Evolutionary conservation across 2,113 vertebrate species (phyloP), one percentile per base, ranked within the genome.

Genomic region (Ornithorhynchus anatinus): DNA sequence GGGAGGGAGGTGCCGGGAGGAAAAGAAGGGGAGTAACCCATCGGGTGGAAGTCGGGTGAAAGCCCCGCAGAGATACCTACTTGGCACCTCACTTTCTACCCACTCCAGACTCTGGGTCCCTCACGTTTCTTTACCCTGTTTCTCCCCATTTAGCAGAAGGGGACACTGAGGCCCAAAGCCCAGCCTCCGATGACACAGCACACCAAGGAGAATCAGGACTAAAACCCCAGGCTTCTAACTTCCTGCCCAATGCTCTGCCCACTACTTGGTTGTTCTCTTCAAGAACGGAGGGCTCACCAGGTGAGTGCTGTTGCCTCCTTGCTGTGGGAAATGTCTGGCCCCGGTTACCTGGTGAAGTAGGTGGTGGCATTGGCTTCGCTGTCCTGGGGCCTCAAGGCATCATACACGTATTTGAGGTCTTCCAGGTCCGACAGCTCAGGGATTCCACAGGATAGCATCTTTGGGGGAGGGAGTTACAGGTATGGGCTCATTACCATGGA

Each of bases 361-460:
- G 96, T 98, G 45, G 98, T 98, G 73, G 97, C 97, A 8, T 99
- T 96, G 0, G 96, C 93, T 12, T 99, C 97, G 0, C 97, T 95
- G 88, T 98, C 97, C 43, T 98, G 96, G 1, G 97, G 97, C 58
- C 96, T 94, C 86, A 99, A 88, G 1, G 98, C 96, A 3, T 99
- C 97, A 0, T 97, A 97, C 53, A 99, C 96, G 0, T 99, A 99
- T 79, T 96, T 99, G 72, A 99, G 93, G 75, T 99, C 98, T 31
- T 98, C 96, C 29, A 97, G 89, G 67, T 98, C 94, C 0, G 97
- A 99, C 19, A 99, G 92, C 82, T 99, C 97, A 0, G 98, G 98
- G 72, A 99, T 99, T 29, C 98, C 98, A 75, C 96, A 98, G 66
- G 96, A 98, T 81, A 99, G 73, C 98, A 99, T 99, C 98, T n/a